Evolutionary conservation across 2,888 invertebrate genomes (phyloP).

Genomic region (Dioctria linearis): DNA sequence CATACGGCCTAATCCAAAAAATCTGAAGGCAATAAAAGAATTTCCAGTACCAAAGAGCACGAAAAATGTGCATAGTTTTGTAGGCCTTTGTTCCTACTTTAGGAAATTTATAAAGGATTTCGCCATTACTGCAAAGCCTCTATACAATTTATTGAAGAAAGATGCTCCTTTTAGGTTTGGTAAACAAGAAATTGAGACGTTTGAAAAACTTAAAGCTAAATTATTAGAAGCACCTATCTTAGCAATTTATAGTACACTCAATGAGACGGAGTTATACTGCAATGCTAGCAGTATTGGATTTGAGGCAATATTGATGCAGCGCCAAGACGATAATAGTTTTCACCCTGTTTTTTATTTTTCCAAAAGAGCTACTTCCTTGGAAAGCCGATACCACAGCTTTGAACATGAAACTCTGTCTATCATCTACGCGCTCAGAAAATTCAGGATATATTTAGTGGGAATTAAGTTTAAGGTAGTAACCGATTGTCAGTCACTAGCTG

Average conservation of each 20-base stretch:
- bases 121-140: slow-evolving; percentile 61
- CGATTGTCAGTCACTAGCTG: slow-evolving; percentile 61
- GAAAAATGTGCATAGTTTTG: slow-evolving; percentile 61
- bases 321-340: too few species aligned
- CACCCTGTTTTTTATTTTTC: slow-evolving; percentile 64
- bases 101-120: slow-evolving; percentile 63
- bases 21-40: slow-evolving; percentile 50
- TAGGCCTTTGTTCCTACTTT: too few species aligned
- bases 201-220: slow-evolving; percentile 49
- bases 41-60: slow-evolving; percentile 58
- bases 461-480: slow-evolving; percentile 61
- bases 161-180: slow-evolving; percentile 42
- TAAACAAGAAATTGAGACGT: slow-evolving; percentile 47
- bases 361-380: slow-evolving; percentile 60
- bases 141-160: slow-evolving; percentile 61
- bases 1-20: slow-evolving; percentile 50
- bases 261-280: slow-evolving; percentile 63
- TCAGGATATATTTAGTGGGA: slow-evolving; percentile 61
- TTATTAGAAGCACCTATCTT: slow-evolving; percentile 60
- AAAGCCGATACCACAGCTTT: slow-evolving; percentile 63
- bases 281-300: slow-evolving; percentile 63
- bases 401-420: slow-evolving; percentile 63
- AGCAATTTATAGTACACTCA: slow-evolving; percentile 62
- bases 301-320: slow-evolving; percentile 63
- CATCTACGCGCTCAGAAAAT: slow-evolving; percentile 61